Evolutionary conservation across 1,140 invertebrate species (phyloP), one percentile per base, ranked within the genome.

Genomic region (Lasioglossum baleicum): DNA sequence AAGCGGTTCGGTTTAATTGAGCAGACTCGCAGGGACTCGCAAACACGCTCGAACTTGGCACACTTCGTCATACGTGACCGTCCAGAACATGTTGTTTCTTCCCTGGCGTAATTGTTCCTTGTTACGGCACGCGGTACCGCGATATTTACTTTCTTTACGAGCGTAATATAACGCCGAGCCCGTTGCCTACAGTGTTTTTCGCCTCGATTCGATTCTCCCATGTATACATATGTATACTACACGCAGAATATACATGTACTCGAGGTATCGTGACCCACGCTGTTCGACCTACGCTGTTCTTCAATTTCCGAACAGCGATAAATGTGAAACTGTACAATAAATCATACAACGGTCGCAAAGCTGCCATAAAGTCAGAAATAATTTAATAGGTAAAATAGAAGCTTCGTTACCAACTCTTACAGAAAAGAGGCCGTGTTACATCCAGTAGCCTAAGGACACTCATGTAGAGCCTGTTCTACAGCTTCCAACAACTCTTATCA

Each of bases 141-240:
- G 64, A 80, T 80, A 68, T 80, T 80, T 80, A 80, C 77, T 80
- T 80, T 80, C 77, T 75, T 80, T 75, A 67, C 77, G 77, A 75
- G 76, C 69, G 69, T 73, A 72, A 65, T 73, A 73, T 78, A 78
- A 42, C 61, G 20, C 58, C 22, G 70, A 15, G 26, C 44, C 44
- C 77, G 71, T 63, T 61, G 80, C 73, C 31, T 53, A 35, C 56
- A n/a, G 64, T 61, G 48, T 78, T 72, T 65, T 65, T 78, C 76
- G 53, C 60, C 76, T 65, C 60, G 61, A 79, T 79, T 79, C 63
- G 69, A 42, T 17, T 35, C 65, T 17, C 26, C 26, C 26, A 26
- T 26, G 26, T 26, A 26, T 1, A 26, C 26, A 26, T 26, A n/a
- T n/a, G n/a, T n/a, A 26, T 26, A 26, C 26, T 26, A 26, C 26